Evolutionary conservation across 1,140 invertebrate species (phyloP), one percentile per base, ranked within the genome.

Genomic region (Anastatus disparis): DNA sequence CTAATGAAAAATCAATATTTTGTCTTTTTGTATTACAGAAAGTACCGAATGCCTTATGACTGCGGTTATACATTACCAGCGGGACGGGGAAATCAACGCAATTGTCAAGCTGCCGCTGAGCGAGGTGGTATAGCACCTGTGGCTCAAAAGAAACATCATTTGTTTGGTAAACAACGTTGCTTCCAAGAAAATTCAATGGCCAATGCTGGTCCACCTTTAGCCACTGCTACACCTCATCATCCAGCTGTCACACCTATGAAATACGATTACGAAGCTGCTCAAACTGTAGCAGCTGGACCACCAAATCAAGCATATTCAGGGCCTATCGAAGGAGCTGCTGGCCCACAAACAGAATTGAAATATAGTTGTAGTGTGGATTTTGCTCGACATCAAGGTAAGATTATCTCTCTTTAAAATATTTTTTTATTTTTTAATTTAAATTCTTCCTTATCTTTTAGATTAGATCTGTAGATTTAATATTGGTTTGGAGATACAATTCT

Each of bases 141-240:
- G n/a, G 92, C 94, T 1, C 94, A 95, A 81, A 96, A 96, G 86
- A 96, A 96, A 82, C 94, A 96, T 82, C 94, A 96, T 75, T 91
- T 96, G 90, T 96, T 94, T 80, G 95, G 94, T 13, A 95, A 95
- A 79, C n/a, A n/a, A n/a, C 83, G 94, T 73, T 93, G 92, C 79
- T 92, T 93, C 74, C 92, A 95, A 81, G 93, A 85, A 64, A 84
- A 71, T 35, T 31, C 42, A 2, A 50, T 52, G 44, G 55, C 20
- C 0, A 29, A 15, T 0, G 42, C 48, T 79, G 81, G 82, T 64
- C 79, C 83, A 72, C 79, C 80, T n/a, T 55, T 82, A 3, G 24
- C 40, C 13, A 13, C 59, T 0, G 27, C 61, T 13, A 22, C 46
- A 6, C 44, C 22, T 3, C 66, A 61, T 20, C 65, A 67, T 6